Base-by-base conservation (phyloP, 2,797 vertebrate genomes). In the Apogon hyalosoma region DNA sequence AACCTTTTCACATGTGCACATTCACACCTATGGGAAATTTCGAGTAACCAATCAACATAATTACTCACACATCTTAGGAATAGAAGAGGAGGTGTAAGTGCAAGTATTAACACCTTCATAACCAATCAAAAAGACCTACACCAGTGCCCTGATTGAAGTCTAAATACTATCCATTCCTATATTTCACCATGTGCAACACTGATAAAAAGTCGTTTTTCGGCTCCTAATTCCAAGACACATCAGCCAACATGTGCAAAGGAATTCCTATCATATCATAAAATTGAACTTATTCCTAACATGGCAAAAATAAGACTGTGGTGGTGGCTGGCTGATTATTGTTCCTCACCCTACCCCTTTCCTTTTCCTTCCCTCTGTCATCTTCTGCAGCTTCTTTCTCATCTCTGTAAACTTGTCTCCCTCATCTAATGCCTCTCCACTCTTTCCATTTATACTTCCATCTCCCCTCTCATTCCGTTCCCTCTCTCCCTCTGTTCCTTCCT, bases 391-490 rank as follows among this genome's bases (percentile, higher is more conserved):
- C 52, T 11, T 24, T n/a, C 12, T 18, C 31, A 46, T 68, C 71
- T 42, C 18, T 43, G 43, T 21, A 24, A 71, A 63, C 52, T 63
- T 14, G 41, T 57, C 21, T 9, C 47, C 18, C 45, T 9, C 19
- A 46, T 56, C 54, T 63, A 42, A 36, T 43, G 16, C 45, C 1
- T 58, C 38, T 50, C 31, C 42, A 8, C n/a, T 47, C 42, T 33
- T 49, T 57, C 63, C 48, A 38, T 63, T 39, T 42, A 9, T 45
- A 38, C 39, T 2, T 41, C 13, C 24, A 3, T 38, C 33, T 54
- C 39, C 63, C 36, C 13, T 21, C 56, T 28, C 53, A 16, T 36
- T 53, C 67, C 12, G 3, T 15, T 28, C 16, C 10, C 42, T 4
- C 19, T 14, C 38, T 43, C 21, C 42, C 8, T 19, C 18, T 10